These are phyloP conservation scores for Hyposoter didymator DNA, from an alignment of 2,888 invertebrate species.

Conservation along the genomic window DNA sequence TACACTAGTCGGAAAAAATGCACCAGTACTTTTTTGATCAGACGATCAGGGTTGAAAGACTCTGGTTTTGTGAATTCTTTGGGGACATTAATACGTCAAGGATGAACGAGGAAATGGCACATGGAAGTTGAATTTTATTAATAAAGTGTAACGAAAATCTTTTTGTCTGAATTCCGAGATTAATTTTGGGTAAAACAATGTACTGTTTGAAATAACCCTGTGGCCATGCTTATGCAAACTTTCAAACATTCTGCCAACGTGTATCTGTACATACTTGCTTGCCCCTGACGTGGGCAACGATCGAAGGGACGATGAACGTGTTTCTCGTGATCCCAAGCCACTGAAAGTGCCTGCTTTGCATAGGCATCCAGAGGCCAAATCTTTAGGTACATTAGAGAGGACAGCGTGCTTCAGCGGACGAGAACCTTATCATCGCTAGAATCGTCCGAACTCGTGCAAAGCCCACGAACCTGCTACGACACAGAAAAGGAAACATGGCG, in stretches of 20 bases:
- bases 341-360: constrained; percentile 59
- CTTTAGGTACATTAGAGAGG: constrained; percentile 7
- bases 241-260: constrained; percentile 36
- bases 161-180: not conserved
- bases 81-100: no score
- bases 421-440: constrained; percentile 45
- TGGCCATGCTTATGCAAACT: constrained; percentile 50
- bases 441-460: constrained; percentile 26
- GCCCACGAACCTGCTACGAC: constrained; percentile 18
- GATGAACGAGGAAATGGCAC: not conserved
- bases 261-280: constrained; percentile 48
- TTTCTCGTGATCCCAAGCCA: constrained; percentile 34
- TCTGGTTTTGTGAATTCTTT: no score
- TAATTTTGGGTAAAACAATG: not conserved
- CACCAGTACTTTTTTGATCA: no score
- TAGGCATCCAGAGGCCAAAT: constrained; percentile 40
- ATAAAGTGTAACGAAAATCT: not conserved
- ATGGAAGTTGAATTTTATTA: not conserved
- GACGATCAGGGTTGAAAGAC: no score
- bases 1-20: no score
- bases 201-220: constrained; percentile 17
- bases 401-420: constrained; percentile 24
- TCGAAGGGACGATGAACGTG: constrained; percentile 38
- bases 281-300: constrained; percentile 43
- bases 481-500: not conserved